phyloP scores from a whole-genome alignment of 2,888 invertebrate genomes.

The Trypoxylon attenuatum region DNA sequence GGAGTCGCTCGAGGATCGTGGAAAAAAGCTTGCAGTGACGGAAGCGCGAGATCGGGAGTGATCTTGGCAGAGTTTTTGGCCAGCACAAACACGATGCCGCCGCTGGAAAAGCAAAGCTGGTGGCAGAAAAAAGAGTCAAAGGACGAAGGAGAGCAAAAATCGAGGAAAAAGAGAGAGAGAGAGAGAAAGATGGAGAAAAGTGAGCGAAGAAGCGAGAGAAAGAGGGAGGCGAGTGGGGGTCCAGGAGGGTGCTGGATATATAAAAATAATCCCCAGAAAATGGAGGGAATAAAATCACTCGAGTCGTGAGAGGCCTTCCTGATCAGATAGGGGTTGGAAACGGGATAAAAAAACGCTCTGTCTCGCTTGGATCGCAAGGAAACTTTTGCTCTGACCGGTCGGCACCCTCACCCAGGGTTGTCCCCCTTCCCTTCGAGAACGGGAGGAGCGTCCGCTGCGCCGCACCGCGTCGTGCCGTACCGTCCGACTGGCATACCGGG shows the following conservation, averaged over 20 bases:
- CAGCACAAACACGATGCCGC: slow-evolving; percentile 24
- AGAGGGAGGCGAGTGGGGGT: background rate
- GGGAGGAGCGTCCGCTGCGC: background rate
- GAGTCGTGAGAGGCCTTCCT: slow-evolving; percentile 59
- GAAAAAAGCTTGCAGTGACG: slow-evolving; percentile 13
- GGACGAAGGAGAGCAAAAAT: background rate
- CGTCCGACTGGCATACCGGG: slow-evolving; percentile 19
- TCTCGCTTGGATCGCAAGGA: slow-evolving; percentile 52
- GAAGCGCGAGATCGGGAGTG: slow-evolving; percentile 31
- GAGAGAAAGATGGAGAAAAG: slow-evolving; percentile 3
- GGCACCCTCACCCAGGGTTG: slow-evolving; percentile 23
- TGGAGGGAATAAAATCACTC: slow-evolving; percentile 62
- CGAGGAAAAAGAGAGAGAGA: background rate
- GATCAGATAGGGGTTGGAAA: slow-evolving; percentile 57
- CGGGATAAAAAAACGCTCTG: slow-evolving; percentile 58
- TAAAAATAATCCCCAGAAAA: slow-evolving; percentile 63
- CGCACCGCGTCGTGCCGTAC: slow-evolving; percentile 30
- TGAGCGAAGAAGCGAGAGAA: slow-evolving; percentile 2
- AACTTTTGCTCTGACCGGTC: slow-evolving; percentile 50
- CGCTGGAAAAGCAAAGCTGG: background rate
- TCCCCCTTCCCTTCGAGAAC: background rate
- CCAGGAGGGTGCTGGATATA: slow-evolving; percentile 39
- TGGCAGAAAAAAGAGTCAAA: slow-evolving; percentile 1
- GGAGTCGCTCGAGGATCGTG: slow-evolving; percentile 20
- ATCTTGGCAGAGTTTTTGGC: slow-evolving; percentile 30